Percentiles rank a stretch among this genome's conserved stretches.
These are phyloP conservation scores for Lasioglossum zephyrum DNA, from an alignment of 2,888 invertebrate species.

Conservation along the genomic window DNA sequence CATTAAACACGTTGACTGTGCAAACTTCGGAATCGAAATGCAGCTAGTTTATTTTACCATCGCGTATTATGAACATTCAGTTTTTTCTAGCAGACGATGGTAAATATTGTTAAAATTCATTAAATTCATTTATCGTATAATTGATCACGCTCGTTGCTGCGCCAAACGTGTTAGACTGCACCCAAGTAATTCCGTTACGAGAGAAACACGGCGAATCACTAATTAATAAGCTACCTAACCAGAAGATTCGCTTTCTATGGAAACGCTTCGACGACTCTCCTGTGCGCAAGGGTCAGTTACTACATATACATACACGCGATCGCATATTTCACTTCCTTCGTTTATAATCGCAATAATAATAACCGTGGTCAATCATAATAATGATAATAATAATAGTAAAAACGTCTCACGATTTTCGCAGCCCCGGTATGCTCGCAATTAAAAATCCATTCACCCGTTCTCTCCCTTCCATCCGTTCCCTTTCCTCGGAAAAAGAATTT, in stretches of 20 bases:
- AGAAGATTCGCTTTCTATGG: background rate
- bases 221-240: background rate
- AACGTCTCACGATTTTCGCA: conserved; percentile 66
- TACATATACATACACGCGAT: background rate
- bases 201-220: background rate
- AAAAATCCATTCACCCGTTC: conserved; percentile 53
- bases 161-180: background rate
- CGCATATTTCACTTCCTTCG: background rate
- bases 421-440: conserved; percentile 64
- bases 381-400: conserved; percentile 22
- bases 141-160: background rate
- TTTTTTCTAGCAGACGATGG: background rate
- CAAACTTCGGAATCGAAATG: background rate
- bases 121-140: background rate
- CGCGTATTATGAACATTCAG: background rate
- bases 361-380: background rate
- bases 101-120: background rate
- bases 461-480: conserved; percentile 42
- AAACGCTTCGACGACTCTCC: background rate
- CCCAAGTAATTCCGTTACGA: background rate
- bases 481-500: conserved; percentile 43
- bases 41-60: background rate
- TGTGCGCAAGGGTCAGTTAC: background rate
- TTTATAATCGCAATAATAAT: conserved; percentile 18
- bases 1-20: background rate